A percentile compares a stretch with the other conserved stretches of the same genome.
Conservation (phyloP, 23 tunicate genomes). For the Clavelina lepadiformis region DNA sequence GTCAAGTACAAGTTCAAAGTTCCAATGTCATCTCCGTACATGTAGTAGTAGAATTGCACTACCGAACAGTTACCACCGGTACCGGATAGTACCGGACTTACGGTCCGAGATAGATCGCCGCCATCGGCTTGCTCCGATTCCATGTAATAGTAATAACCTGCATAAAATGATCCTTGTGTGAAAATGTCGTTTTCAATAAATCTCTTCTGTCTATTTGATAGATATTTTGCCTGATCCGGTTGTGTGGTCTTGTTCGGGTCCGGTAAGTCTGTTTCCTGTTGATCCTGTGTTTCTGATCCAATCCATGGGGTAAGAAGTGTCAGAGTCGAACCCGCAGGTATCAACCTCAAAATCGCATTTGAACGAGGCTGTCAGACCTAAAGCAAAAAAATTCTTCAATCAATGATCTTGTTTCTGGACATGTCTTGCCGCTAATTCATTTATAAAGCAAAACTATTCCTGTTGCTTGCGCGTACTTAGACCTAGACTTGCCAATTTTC, state of each 20-base stretch:
- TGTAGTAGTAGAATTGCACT: conserved; percentile 42
- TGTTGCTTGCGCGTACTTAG: no score
- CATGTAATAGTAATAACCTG: conserved; percentile 61
- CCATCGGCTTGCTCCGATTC: conserved; percentile 30
- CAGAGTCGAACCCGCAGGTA: conserved; percentile 32
- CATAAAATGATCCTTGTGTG: neutral
- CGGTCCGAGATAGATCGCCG: conserved; percentile 47
- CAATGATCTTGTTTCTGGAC: no score
- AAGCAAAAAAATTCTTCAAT: no score
- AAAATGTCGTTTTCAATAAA: neutral
- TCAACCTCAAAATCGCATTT: conserved; percentile 38
- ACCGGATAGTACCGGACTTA: conserved; percentile 3
- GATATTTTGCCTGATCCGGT: neutral
- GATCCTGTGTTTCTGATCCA: conserved; percentile 28
- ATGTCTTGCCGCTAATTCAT: no score
- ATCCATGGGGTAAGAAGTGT: conserved; percentile 1
- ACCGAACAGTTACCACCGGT: conserved; percentile 36
- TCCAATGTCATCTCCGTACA: conserved; percentile 73
- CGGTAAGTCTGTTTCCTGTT: conserved; percentile 30
- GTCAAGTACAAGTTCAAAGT: conserved; percentile 51
- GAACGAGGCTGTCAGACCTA: conserved; percentile 3
- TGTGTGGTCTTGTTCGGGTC: conserved; percentile 60
- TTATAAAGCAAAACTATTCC: no score
- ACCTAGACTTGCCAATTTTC: no score
- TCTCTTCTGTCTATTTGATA: neutral